These are phyloP conservation scores for Dicrurus megarhynchus DNA, from an alignment of 2,113 vertebrate species.

Conservation along the genomic window DNA sequence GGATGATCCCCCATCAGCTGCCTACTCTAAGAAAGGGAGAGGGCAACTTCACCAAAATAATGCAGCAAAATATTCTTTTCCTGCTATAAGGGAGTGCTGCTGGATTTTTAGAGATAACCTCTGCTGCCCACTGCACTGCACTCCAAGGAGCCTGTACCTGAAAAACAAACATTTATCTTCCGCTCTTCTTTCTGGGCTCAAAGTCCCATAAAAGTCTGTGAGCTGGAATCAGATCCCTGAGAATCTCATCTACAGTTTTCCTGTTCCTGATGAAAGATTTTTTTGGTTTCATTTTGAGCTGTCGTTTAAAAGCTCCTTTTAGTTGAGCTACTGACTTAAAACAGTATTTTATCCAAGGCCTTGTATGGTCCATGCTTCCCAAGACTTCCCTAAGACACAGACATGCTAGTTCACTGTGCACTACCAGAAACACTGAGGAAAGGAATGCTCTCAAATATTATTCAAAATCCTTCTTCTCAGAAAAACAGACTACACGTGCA, in stretches of 20 bases:
- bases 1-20: not conserved
- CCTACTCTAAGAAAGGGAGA: not conserved
- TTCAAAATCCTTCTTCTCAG: not conserved
- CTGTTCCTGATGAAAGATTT: not conserved
- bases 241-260: not conserved
- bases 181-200: not conserved
- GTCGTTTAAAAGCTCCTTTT: not conserved
- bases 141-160: not conserved
- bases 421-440: not conserved
- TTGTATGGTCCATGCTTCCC: not conserved
- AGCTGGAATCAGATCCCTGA: not conserved
- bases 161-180: not conserved
- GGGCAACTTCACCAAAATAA: not conserved
- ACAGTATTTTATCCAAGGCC: not conserved
- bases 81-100: not conserved
- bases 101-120: not conserved
- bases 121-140: not conserved
- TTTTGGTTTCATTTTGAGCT: not conserved
- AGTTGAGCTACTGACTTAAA: not conserved
- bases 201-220: not conserved
- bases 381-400: not conserved
- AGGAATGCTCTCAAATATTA: not conserved
- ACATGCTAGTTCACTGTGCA: not conserved
- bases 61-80: not conserved
- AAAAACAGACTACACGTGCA: not conserved